Base-by-base conservation (phyloP, 2,797 vertebrate species). In the Gephyroberyx darwinii region DNA sequence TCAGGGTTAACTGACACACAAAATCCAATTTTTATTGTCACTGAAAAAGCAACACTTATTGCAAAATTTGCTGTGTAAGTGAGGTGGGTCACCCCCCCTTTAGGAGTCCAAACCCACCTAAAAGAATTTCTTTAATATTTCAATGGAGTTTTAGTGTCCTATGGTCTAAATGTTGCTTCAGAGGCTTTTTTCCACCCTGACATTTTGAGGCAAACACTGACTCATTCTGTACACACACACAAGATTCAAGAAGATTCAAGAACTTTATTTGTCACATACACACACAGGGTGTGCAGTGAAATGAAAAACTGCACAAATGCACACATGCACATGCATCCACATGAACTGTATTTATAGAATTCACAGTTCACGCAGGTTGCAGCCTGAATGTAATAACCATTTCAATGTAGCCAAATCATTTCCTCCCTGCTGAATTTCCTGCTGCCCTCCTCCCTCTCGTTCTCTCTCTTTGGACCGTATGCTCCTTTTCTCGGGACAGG, bases 401-500 rank as follows among this genome's bases (percentile, higher is more conserved):
- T 77, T 22, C 58, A 60, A 53, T 77, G 67, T 50, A 77, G 77
- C 74, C 52, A 76, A 77, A 78, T 80, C 4, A 74, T 81, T 74
- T 81, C 55, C 61, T 60, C 65, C 74, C 43, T 71, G 48, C 62
- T 71, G 63, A 73, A 75, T 70, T 37, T 62, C 66, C 54, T 69
- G 61, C 62, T 51, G 54, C 62, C 54, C 54, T 57, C 31, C 72
- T 35, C 67, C 47, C 51, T 52, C n/a, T 35, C 33, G 41, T 50
- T 68, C 33, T 65, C 53, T 70, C 51, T 71, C 47, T 75, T 63
- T 73, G 12, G 12, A 78, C 68, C 69, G 2, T 78, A 78, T 72
- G 68, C 58, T 77, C 82, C 74, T 75, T 83, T 83, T 86, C 73
- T 70, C 53, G 61, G 56, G 71, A 85, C 82, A 84, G 82, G 70